Percentiles rank a stretch among this genome's conserved stretches.
These are phyloP conservation scores for Anguilla rostrata DNA, from an alignment of 2,113 vertebrate species.

Conservation along the genomic window DNA sequence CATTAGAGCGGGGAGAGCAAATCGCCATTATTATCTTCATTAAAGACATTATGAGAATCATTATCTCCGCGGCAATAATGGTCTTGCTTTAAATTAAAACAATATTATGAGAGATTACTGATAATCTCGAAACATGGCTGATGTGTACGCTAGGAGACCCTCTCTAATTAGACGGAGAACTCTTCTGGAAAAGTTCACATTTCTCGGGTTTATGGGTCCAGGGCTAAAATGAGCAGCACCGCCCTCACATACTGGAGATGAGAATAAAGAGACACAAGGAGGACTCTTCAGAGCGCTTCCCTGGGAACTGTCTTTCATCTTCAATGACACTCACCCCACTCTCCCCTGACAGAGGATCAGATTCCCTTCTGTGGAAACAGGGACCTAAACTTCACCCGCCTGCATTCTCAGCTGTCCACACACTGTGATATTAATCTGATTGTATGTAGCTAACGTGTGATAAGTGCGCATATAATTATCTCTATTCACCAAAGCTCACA, in stretches of 20 bases:
- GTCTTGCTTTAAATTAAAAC: neutral
- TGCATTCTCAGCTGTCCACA: neutral
- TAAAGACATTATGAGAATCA: constrained; percentile 6
- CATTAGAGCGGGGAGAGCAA: neutral
- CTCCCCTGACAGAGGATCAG: neutral
- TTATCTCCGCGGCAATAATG: neutral
- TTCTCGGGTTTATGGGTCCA: neutral
- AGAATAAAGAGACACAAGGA: neutral
- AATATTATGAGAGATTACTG: neutral
- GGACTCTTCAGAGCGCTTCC: neutral
- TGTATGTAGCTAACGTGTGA: too few relatives aligned
- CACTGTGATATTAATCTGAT: too few relatives aligned
- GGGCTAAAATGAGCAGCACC: neutral
- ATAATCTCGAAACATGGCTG: neutral
- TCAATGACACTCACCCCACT: neutral
- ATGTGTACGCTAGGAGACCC: neutral
- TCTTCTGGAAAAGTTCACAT: neutral
- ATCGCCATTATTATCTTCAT: neutral
- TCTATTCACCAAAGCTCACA: neutral
- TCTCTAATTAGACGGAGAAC: neutral
- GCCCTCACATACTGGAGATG: neutral
- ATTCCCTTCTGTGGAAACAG: neutral
- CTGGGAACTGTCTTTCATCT: neutral
- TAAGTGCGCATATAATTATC: neutral
- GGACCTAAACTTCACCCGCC: neutral